These are phyloP conservation scores for Halocaridina rubra DNA, from an alignment of 2,888 invertebrate genomes.

Conservation along the genomic window DNA sequence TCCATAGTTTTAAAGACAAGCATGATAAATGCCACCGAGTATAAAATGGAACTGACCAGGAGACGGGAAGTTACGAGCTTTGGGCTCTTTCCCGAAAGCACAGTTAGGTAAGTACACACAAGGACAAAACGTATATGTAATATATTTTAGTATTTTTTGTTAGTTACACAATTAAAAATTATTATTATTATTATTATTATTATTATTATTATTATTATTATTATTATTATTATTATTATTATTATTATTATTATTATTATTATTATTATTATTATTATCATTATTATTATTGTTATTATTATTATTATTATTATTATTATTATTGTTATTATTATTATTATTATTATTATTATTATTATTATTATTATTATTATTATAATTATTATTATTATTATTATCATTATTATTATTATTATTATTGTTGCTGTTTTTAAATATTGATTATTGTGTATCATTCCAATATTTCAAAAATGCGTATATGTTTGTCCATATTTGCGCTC, in stretches of 20 bases:
- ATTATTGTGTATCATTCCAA: too few species aligned
- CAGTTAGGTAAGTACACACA: too few species aligned
- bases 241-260: neutral
- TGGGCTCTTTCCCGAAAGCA: too few species aligned
- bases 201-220: neutral
- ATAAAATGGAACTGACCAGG: too few species aligned
- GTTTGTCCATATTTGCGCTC: too few species aligned
- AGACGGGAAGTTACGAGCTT: too few species aligned
- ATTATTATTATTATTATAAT: neutral
- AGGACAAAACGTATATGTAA: too few species aligned
- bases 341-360: neutral
- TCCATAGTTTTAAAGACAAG: too few species aligned
- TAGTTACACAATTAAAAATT: neutral
- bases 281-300: neutral
- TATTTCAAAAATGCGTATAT: too few species aligned
- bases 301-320: neutral
- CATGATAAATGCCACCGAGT: too few species aligned
- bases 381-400: neutral
- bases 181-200: neutral
- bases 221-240: neutral
- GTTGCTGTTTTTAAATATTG: neutral
- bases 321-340: neutral
- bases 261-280: neutral
- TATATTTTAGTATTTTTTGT: neutral
- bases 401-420: neutral